Conservation (phyloP, 2,888 invertebrate species). For the Phengaris alcon region DNA sequence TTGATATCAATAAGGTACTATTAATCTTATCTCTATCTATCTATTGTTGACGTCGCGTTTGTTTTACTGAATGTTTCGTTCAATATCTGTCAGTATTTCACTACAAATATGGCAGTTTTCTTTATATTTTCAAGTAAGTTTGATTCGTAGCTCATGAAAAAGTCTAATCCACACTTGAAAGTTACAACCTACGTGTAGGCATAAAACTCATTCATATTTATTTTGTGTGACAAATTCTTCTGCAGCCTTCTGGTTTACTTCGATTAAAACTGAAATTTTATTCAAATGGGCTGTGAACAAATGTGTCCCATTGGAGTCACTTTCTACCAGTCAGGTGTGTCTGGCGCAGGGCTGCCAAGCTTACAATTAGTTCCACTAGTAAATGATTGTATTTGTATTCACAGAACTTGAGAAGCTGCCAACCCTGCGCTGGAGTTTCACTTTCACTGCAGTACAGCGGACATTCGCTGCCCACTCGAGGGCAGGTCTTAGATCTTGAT, state of each 20-base stretch:
- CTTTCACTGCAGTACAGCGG: conserved; percentile 5
- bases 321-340: conserved; percentile 10
- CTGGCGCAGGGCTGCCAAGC: neutral
- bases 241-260: neutral
- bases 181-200: neutral
- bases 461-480: neutral
- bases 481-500: neutral
- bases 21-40: no score
- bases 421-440: conserved; percentile 6
- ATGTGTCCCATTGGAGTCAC: neutral
- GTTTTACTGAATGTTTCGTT: no score
- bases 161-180: neutral
- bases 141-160: neutral
- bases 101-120: neutral
- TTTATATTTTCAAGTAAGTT: neutral
- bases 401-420: neutral
- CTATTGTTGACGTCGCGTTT: no score
- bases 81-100: neutral
- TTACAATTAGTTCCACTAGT: neutral
- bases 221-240: neutral
- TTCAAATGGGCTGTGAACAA: neutral
- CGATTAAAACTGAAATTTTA: neutral
- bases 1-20: no score
- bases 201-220: no score
- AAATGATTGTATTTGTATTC: neutral